Percentiles rank a stretch among this genome's conserved stretches.
Evolutionary conservation across 2,888 invertebrate species (phyloP).

Genomic region (Chironomus riparius): DNA sequence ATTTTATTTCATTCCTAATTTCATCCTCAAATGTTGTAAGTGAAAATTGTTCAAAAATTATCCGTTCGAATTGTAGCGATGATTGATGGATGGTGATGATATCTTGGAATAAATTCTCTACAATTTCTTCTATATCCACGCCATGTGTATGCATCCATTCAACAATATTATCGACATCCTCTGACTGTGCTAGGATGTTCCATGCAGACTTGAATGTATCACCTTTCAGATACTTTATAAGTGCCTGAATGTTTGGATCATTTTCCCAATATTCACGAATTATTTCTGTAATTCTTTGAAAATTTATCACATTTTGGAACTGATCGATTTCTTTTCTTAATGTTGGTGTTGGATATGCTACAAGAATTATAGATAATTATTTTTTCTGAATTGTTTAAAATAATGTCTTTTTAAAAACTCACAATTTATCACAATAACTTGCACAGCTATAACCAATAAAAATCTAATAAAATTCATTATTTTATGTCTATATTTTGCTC

Average conservation of each 20-base stretch:
- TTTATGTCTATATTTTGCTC: not conserved
- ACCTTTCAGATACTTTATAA: not conserved
- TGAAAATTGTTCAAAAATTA: constrained; percentile 21
- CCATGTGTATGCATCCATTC: constrained; percentile 13
- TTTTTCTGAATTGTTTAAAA: not conserved
- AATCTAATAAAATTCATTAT: not conserved
- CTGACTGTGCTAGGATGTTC: not conserved
- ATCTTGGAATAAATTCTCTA: not conserved
- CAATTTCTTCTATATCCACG: not conserved
- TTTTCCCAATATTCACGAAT: constrained; percentile 8
- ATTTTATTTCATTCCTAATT: constrained; percentile 30
- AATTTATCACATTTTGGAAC: not conserved
- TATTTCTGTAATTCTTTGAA: not conserved
- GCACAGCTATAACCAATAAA: not conserved
- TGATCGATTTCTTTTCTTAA: not conserved
- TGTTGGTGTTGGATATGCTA: not conserved
- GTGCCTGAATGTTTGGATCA: not conserved
- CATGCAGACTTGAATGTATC: not conserved
- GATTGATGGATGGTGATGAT: not conserved
- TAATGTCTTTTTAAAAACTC: not conserved
- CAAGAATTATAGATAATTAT: not conserved
- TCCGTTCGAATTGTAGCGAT: not conserved
- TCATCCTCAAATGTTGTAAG: constrained; percentile 30
- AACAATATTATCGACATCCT: constrained; percentile 12
- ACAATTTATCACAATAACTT: constrained; percentile 13